These are phyloP conservation scores for Eleutherodactylus coqui DNA, from an alignment of 2,797 vertebrate species.

Conservation along the genomic window DNA sequence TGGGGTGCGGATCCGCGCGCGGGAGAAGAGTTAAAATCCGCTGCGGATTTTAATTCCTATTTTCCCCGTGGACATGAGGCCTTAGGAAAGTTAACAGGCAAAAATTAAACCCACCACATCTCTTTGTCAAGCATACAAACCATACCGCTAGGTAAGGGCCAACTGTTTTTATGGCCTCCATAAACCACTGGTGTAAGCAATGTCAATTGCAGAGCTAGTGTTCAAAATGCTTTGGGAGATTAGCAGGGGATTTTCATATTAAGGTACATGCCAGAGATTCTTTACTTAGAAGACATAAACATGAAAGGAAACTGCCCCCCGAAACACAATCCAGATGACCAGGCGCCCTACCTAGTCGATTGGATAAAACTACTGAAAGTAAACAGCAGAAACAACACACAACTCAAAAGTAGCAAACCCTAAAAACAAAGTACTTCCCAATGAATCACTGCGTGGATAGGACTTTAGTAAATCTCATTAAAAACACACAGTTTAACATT, in stretches of 20 bases:
- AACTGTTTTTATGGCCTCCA: constrained; percentile 24
- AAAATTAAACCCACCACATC: background rate
- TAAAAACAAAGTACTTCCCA: too few relatives aligned
- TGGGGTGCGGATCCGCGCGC: too few relatives aligned
- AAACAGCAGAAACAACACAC: too few relatives aligned
- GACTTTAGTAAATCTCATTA: too few relatives aligned
- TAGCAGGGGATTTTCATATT: constrained; percentile 37
- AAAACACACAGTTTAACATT: background rate
- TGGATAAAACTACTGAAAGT: too few relatives aligned
- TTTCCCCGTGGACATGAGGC: too few relatives aligned
- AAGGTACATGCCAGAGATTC: constrained; percentile 43
- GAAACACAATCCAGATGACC: background rate
- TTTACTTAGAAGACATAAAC: background rate
- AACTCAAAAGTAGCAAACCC: background rate
- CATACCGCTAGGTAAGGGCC: background rate
- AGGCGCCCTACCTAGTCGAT: background rate
- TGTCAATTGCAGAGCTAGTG: background rate
- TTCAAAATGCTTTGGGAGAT: constrained; percentile 38
- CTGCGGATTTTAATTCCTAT: too few relatives aligned
- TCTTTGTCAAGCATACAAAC: constrained; percentile 3
- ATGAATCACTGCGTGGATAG: too few relatives aligned
- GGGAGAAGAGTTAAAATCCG: too few relatives aligned
- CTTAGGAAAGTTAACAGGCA: background rate
- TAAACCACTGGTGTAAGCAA: background rate
- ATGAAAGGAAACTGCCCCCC: background rate